phyloP scores from a whole-genome alignment of 2,888 invertebrate genomes.

The Caradrina kadenii region DNA sequence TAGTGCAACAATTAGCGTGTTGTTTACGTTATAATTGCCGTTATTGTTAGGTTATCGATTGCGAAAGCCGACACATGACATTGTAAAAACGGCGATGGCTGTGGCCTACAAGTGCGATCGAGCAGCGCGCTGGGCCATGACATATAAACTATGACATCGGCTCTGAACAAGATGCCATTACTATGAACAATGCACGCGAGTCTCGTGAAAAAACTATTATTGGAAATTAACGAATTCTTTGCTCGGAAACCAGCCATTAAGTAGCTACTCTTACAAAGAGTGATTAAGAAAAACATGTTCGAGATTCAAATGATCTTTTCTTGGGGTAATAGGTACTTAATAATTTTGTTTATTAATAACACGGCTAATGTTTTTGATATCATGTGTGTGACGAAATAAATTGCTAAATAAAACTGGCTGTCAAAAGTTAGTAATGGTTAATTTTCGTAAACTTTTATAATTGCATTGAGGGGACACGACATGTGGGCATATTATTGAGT shows the following conservation, averaged over 20 bases:
- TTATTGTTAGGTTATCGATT: constrained; percentile 83
- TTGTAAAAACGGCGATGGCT: constrained; percentile 86
- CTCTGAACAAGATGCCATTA: constrained; percentile 76
- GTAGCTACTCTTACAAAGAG: constrained; percentile 12
- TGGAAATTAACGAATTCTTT: constrained; percentile 58
- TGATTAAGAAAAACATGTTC: constrained; percentile 35
- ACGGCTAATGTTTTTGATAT: constrained; percentile 32
- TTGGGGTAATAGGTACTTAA: constrained; percentile 28
- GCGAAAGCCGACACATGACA: constrained; percentile 88
- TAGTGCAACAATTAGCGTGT: constrained; percentile 63
- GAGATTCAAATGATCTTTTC: constrained; percentile 40
- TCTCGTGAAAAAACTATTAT: constrained; percentile 68
- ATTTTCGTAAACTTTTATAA: constrained; percentile 71
- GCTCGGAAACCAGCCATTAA: constrained; percentile 20
- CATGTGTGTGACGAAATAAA: constrained; percentile 26
- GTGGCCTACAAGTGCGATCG: constrained; percentile 89
- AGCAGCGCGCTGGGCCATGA: constrained; percentile 85
- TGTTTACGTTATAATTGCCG: constrained; percentile 72
- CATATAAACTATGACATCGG: constrained; percentile 87
- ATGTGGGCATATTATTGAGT: constrained; percentile 87
- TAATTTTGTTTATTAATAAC: constrained; percentile 34
- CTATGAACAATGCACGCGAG: constrained; percentile 79
- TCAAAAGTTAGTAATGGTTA: constrained; percentile 53
- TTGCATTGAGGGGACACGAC: constrained; percentile 80
- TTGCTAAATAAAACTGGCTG: constrained; percentile 44